Conservation (phyloP, 2,888 invertebrate species). For the Crioceris asparagi region DNA sequence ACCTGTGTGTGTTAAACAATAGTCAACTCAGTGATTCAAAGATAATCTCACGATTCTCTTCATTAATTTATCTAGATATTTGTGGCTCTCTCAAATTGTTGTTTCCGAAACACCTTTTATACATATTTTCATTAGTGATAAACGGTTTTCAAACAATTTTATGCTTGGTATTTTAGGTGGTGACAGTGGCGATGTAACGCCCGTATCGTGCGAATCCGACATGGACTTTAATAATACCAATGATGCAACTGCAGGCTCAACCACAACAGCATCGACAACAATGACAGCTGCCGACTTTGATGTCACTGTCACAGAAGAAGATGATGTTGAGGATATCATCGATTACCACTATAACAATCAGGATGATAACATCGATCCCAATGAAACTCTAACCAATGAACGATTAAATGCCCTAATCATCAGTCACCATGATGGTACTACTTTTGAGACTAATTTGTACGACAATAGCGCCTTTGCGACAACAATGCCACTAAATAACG, state of each 20-base stretch:
- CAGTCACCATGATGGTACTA: not conserved
- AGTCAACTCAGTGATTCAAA: no score
- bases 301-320: constrained; percentile 41
- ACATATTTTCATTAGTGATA: constrained; percentile 1
- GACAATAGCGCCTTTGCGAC: no score
- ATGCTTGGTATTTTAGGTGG: not conserved
- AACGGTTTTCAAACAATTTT: no score
- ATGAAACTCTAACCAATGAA: constrained; percentile 19
- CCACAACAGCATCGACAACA: constrained; percentile 22
- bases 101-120: no score
- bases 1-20: no score
- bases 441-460: constrained; percentile 20
- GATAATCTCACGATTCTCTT: no score
- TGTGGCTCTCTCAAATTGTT: no score
- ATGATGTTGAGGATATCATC: no score
- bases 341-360: constrained; percentile 11
- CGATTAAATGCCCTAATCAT: constrained; percentile 11
- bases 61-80: no score
- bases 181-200: constrained; percentile 53
- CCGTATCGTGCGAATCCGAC: constrained; percentile 55
- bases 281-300: no score
- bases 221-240: constrained; percentile 53
- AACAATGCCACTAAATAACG: constrained; percentile 16
- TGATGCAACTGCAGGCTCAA: constrained; percentile 57
- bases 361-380: constrained; percentile 18